Evolutionary conservation across 2,113 vertebrate species (phyloP).

Genomic region (Melanostigma gelatinosum): DNA sequence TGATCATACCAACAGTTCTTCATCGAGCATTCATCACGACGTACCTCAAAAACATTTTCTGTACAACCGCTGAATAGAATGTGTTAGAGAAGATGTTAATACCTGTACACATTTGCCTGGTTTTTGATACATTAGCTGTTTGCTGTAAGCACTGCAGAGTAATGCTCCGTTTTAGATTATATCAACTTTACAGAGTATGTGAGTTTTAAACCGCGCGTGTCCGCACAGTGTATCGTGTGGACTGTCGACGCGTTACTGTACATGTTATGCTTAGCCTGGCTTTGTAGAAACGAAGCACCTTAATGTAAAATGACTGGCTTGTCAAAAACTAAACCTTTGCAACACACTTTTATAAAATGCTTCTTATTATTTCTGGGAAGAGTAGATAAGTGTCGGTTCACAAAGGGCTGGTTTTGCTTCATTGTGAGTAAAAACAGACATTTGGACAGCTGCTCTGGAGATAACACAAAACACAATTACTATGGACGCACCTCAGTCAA

Average conservation of each 20-base stretch:
- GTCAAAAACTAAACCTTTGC: constrained; percentile 76
- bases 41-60: constrained; percentile 73
- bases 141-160: constrained; percentile 74
- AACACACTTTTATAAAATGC: constrained; percentile 77
- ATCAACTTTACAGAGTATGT: constrained; percentile 72
- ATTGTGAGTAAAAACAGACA: constrained; percentile 79
- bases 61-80: constrained; percentile 78
- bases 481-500: constrained; percentile 75
- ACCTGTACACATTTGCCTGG: constrained; percentile 74
- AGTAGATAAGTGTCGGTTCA: constrained; percentile 78
- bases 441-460: constrained; percentile 77
- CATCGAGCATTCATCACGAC: constrained; percentile 63
- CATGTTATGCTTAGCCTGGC: constrained; percentile 74
- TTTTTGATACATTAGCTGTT: constrained; percentile 72
- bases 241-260: constrained; percentile 70
- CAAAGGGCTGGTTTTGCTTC: constrained; percentile 83
- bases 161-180: constrained; percentile 66
- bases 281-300: constrained; percentile 82
- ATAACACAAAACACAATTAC: constrained; percentile 77
- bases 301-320: constrained; percentile 80
- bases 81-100: constrained; percentile 70
- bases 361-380: constrained; percentile 76
- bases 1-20: constrained; percentile 62
- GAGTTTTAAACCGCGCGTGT: constrained; percentile 62
- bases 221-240: constrained; percentile 54